Evolutionary conservation across 2,113 vertebrate species (phyloP), one percentile per base, ranked within the genome.

Genomic region (Dromiciops gliroides): DNA sequence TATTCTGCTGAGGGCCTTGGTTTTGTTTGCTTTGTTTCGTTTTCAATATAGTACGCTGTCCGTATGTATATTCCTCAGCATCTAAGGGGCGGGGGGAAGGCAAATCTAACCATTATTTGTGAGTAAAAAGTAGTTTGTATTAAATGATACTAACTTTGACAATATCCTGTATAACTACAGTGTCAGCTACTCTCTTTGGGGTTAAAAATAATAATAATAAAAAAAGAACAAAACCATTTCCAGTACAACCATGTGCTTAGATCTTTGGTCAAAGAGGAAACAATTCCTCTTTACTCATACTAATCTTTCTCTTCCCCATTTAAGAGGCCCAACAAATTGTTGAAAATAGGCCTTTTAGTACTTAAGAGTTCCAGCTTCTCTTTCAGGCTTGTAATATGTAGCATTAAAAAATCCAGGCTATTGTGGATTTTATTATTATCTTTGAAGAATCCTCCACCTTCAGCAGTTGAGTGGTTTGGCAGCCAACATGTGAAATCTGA

Each of bases 21-120:
- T 14, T 83, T 83, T 75, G 12, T 56, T 47, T 23, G 26, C 31
- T 28, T 24, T 93, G 44, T 92, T 93, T 96, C 89, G 89, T 95
- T 97, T 96, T 91, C 88, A 94, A 95, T 52, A 31, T 88, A 67
- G 92, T 94, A 52, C 91, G 92, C 91, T 94, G 67, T 56, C 28
- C 88, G 48, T 94, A 1, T 93, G 0, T 93, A 75, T 95, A 92
- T 93, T 52, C 50, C 97, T 37, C 60, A 88, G 37, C 22, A 92
- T 92, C 92, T 75, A 93, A 92, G 91, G 95, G n/a, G n/a, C n/a
- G n/a, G n/a, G n/a, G 92, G 0, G 10, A 19, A 89, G 51, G 50
- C 93, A 95, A 6, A 92, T 8, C 49, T 67, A 94, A 90, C 11
- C 50, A 50, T 95, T 90, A 26, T 4, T 83, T 51, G 83, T 5